Base-by-base conservation (phyloP, 23 tunicate species). In the Halocynthia aurantium region DNA sequence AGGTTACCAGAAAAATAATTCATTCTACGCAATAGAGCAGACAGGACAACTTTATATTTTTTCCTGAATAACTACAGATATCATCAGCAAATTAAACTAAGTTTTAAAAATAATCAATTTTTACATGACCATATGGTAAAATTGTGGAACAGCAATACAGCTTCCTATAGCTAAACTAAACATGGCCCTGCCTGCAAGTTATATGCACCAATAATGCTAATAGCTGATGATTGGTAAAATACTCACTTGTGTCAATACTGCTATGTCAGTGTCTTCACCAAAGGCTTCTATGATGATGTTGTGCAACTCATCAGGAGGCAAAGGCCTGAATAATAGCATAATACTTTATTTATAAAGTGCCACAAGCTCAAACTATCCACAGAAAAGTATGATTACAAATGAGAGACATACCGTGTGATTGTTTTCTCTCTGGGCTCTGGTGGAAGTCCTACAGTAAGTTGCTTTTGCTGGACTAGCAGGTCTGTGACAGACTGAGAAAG, bases 391-490 rank as follows among this genome's bases (percentile, higher is more conserved):
- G 44, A 31, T 31, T 31, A 31, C 77, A 12, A 0, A 6, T 77
- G 12, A 12, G 15, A 17, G 8, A 52, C 55, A 19, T 44, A 87
- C 98, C 84, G 84, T 51, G 82, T 72, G 10, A 93, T 87, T 8
- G 98, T 93, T 7, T 77, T 82, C 62, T 93, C 98, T 7, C 82
- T 70, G 22, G 89, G 87, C 52, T 84, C 89, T 18, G 84, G 80
- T 10, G 98, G 98, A 55, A 93, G 58, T 7, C 98, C 98, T 9
- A 93, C 98, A 6, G 98, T 93, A 9, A 93, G 81, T 50, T 87
- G 93, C 76, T 93, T 93, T 65, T 93, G 98, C 22, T 94, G 86
- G 63, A 93, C 93, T 50, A 93, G 77, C 11, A 93, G 55, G 60
- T 93, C 98, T 49, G 94, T 93, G 76, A 88, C 69, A 40, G 94